Base-by-base conservation (phyloP, 2,113 vertebrate genomes). In the Otolemur garnettii region DNA sequence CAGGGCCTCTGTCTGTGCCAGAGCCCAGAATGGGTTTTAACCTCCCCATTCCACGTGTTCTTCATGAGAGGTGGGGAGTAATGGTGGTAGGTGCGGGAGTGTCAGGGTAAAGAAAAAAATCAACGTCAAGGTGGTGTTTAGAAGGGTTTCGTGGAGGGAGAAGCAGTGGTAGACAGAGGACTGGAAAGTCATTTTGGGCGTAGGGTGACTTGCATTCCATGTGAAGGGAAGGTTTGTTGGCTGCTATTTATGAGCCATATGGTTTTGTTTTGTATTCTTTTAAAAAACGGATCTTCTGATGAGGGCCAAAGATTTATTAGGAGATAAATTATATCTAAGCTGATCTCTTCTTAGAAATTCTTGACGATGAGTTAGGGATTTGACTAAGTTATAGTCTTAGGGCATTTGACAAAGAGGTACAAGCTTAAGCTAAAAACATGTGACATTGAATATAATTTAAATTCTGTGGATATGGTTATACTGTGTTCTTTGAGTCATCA, bases 211-310 rank as follows among this genome's bases (percentile, higher is more conserved):
- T 62, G 55, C 83, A 82, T 77, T 17, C 11, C 33, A 8, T 35
- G 64, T 87, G 42, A 77, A 74, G 45, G 55, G 74, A 33, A 24
- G 78, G 35, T 95, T 53, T 64, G 11, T 79, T 84, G 86, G 26
- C 5, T 78, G 18, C 35, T 66, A 1, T 93, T 86, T 87, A 57
- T 92, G 38, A 96, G 26, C 64, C 30, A 8, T 78, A 2, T 62
- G 24, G 4, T 45, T 93, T 90, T 90, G 13, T 85, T 80, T 91
- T 92, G 33, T 55, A 33, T 92, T 88, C 97, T 2, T 77, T 85
- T 78, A 53, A 91, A 6, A 68, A 79, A 66, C 68, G 62, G 24
- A 7, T 72, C 17, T 62, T 68, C 95, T 87, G 79, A 64, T 89
- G 79, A 74, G 28, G 38, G 28, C 33, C 15, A 87, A 53, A 80